Evolutionary conservation across 2,797 vertebrate genomes (phyloP), one percentile per base, ranked within the genome.

Genomic region (Macroramphosus scolopax): DNA sequence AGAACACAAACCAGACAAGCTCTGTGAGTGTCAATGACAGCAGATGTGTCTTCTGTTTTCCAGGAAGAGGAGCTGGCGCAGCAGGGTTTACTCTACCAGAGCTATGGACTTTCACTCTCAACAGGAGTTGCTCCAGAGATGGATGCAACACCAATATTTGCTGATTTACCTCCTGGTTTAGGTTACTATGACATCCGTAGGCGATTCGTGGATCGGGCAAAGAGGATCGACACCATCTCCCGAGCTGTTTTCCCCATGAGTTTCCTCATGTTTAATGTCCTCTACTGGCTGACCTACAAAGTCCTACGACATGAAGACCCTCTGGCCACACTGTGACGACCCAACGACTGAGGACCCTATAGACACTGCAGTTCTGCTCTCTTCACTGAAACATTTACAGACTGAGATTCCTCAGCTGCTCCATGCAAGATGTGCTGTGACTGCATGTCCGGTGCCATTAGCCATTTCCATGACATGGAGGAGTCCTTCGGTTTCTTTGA

Each of bases 221-320:
- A 96, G 63, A 89, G 92, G 69, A 98, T 98, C 7, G 94, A 97
- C 62, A 96, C 94, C 48, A 72, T 98, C 67, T 94, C 95, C 31
- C 59, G 93, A 9, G 95, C 94, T 0, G 68, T 93, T 66, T 98
- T 98, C 64, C 95, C 95, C 33, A 91, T 98, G 80, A 92, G 92
- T 60, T 98, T 98, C 83, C 91, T 98, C 36, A 76, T 96, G 72
- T 98, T 98, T 70, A 98, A 98, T 1, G 82, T 96, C 59, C 92
- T 97, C 78, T 98, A 98, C 74, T 98, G 95, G 95, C 84, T 97
- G 0, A 81, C 94, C 30, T 96, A 95, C 85, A 96, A 97, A 88
- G 93, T 98, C 45, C 78, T 98, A 45, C 79, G 81, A 39, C 90
- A 91, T 0, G 93, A 95, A 73, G 93, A 95, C 18, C 72, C 92